Evolutionary conservation across 1,140 invertebrate genomes (phyloP).

Genomic region (Bombus turneri): DNA sequence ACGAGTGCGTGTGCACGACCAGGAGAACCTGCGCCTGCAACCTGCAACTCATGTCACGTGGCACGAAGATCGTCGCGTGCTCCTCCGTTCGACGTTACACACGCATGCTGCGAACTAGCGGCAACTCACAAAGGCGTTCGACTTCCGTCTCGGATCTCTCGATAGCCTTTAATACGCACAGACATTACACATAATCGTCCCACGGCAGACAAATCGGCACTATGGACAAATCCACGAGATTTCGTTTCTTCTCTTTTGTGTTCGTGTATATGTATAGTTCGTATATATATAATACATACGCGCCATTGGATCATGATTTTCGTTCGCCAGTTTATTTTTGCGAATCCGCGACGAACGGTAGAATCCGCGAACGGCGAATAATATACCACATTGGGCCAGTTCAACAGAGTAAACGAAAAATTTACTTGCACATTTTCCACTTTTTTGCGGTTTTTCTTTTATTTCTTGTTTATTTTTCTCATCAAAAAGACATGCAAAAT

Average conservation of each 20-base stretch:
- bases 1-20: not conserved
- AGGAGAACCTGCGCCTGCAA: not conserved
- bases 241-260: conserved; percentile 29
- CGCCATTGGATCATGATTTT: no score
- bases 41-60: not conserved
- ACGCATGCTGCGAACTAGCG: not conserved
- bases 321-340: not conserved
- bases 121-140: not conserved
- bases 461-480: not conserved
- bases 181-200: no score
- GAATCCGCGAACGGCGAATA: not conserved
- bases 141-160: not conserved
- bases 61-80: not conserved
- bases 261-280: not conserved
- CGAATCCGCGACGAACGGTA: not conserved
- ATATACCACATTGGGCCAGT: not conserved
- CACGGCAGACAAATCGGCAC: not conserved
- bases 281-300: no score
- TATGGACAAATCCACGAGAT: not conserved
- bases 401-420: not conserved
- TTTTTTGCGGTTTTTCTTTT: not conserved
- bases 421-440: not conserved
- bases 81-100: not conserved
- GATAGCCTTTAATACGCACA: no score
- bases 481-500: not conserved